These are phyloP conservation scores for Diarsia brunnea DNA, from an alignment of 2,888 invertebrate species.

Conservation along the genomic window DNA sequence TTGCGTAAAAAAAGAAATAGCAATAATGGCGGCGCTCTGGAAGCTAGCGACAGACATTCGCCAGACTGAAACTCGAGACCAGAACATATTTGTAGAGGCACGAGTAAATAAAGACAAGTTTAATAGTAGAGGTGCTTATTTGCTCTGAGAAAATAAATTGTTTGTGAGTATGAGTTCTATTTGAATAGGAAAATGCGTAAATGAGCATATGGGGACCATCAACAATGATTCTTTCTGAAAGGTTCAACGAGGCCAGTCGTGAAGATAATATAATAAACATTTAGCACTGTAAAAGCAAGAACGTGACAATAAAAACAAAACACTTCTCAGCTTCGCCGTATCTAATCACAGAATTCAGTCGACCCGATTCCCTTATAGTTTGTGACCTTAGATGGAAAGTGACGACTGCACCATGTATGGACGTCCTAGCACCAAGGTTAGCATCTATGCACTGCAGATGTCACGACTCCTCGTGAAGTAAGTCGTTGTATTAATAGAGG, in stretches of 20 bases:
- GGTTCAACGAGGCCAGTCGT: neutral
- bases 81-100: conserved; percentile 49
- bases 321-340: conserved; percentile 23
- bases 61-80: conserved; percentile 56
- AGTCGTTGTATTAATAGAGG: conserved; percentile 81
- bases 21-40: conserved; percentile 26
- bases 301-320: conserved; percentile 40
- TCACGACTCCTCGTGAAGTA: conserved; percentile 73
- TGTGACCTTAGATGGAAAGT: conserved; percentile 61
- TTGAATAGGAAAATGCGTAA: conserved; percentile 3
- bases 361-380: conserved; percentile 61
- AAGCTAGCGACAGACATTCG: conserved; percentile 53
- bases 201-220: neutral
- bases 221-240: conserved; percentile 1
- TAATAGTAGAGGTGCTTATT: conserved; percentile 27
- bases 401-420: conserved; percentile 72
- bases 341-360: conserved; percentile 58
- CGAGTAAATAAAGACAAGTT: conserved; percentile 49
- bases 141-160: conserved; percentile 27
- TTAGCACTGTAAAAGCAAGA: conserved; percentile 13
- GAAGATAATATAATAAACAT: conserved; percentile 9
- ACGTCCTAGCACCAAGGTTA: conserved; percentile 73
- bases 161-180: conserved; percentile 4
- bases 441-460: conserved; percentile 74
- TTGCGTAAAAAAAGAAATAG: conserved; percentile 48